Conservation (phyloP, 2,888 invertebrate species). For the Drepana falcataria region DNA sequence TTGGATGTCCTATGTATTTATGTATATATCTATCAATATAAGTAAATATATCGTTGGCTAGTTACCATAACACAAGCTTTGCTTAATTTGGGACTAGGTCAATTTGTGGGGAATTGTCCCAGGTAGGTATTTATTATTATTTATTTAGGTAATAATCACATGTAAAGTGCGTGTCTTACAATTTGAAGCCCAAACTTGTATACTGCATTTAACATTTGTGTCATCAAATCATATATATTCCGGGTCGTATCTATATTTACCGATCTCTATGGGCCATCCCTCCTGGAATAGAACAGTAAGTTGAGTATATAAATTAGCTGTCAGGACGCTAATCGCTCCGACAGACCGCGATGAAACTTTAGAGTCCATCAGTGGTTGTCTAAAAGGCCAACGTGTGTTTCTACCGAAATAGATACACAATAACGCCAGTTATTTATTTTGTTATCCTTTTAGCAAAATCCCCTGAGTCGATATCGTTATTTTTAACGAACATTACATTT, state of each 20-base stretch:
- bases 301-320: constrained; percentile 78
- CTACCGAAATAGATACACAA: constrained; percentile 63
- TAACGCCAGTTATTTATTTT: constrained; percentile 57
- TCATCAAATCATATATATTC: too few species aligned
- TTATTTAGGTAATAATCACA: too few species aligned
- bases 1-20: too few species aligned
- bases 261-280: constrained; percentile 40
- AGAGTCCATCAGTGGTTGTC: constrained; percentile 72
- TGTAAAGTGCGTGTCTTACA: too few species aligned
- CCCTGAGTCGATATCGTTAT: constrained; percentile 41
- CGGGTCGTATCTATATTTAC: constrained; percentile 41
- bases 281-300: constrained; percentile 72
- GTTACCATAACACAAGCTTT: too few species aligned
- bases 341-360: constrained; percentile 76
- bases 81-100: too few species aligned
- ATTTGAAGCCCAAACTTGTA: too few species aligned
- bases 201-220: too few species aligned
- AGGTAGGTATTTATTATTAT: too few species aligned
- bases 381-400: constrained; percentile 58
- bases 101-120: too few species aligned
- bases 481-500: constrained; percentile 49
- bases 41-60: too few species aligned
- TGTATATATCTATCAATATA: too few species aligned
- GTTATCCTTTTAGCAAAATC: constrained; percentile 64
- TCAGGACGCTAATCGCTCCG: constrained; percentile 74